A percentile compares a stretch with the other conserved stretches of the same genome.
These are phyloP conservation scores for Eospalax fontanierii DNA, from an alignment of 2,797 vertebrate species.

Conservation along the genomic window DNA sequence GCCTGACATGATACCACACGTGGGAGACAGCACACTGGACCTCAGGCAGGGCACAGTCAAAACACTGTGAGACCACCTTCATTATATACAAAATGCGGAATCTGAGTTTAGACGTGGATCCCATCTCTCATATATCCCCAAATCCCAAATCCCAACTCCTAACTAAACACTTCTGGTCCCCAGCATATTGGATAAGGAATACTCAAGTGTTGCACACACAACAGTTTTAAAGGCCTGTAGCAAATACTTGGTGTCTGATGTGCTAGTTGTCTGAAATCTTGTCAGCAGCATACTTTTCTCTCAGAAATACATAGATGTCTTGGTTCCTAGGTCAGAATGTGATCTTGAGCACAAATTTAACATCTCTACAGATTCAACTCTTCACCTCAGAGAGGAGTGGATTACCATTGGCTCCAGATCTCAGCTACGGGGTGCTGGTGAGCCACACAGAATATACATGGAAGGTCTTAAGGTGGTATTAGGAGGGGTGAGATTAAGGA, in stretches of 20 bases:
- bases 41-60: background rate
- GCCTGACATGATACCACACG: background rate
- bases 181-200: background rate
- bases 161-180: background rate
- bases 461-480: background rate
- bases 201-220: background rate
- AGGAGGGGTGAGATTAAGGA: background rate
- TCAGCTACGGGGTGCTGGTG: background rate
- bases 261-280: background rate
- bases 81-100: background rate
- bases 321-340: background rate
- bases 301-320: background rate
- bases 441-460: background rate
- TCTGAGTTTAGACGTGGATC: background rate
- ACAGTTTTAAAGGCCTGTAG: background rate
- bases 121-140: background rate
- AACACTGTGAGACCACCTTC: background rate
- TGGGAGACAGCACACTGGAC: background rate
- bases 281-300: background rate
- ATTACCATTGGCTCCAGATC: background rate
- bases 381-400: background rate
- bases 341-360: background rate
- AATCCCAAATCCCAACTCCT: background rate
- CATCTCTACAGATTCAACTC: background rate
- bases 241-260: background rate